Evolutionary conservation across 2,113 vertebrate species (phyloP), one percentile per base, ranked within the genome.

Genomic region (Sinocyclocheilus anshuiensis): DNA sequence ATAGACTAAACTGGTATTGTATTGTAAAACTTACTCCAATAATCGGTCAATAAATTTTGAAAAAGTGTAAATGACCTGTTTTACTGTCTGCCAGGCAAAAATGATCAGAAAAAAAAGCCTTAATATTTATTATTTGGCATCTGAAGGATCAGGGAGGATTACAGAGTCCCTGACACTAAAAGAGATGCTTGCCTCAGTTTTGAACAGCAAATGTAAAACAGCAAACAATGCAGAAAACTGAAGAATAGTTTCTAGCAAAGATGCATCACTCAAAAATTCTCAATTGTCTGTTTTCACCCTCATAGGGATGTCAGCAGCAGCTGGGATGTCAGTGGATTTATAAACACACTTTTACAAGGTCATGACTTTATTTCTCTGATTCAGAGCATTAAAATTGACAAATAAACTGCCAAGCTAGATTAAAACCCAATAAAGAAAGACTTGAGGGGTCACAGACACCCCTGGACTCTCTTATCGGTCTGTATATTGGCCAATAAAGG

Each of bases 291-390:
- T 75, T 11, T 79, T 81, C 26, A 67, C 79, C 4, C 48, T 39
- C 45, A 78, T 57, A 86, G 75, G 78, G 77, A 63, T 72, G 26
- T 55, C 59, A 78, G 29, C 53, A 83, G 74, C 65, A 84, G 67
- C 77, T 84, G 81, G 59, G 45, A 59, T 26, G 10, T 53, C 15
- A 55, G 48, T 74, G 74, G 22, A 57, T 75, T 36, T 86, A 50
- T 79, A 86, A 88, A 88, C 81, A 88, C 61, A 53, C 63, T 85
- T 55, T 67, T 12, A 36, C 9, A 20, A 9, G 6, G 42, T 75
- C 69, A 75, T 4, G 16, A 74, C 39, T 26, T 81, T 8, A 33
- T 84, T 76, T 80, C 7, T 83, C 22, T 72, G 24, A 74, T 36
- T 11, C 78, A 50, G 22, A 29, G 18, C 76, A 71, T 53, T 79